Evolutionary conservation across 2,113 vertebrate species (phyloP).

Genomic region (Dipodomys ordii): DNA sequence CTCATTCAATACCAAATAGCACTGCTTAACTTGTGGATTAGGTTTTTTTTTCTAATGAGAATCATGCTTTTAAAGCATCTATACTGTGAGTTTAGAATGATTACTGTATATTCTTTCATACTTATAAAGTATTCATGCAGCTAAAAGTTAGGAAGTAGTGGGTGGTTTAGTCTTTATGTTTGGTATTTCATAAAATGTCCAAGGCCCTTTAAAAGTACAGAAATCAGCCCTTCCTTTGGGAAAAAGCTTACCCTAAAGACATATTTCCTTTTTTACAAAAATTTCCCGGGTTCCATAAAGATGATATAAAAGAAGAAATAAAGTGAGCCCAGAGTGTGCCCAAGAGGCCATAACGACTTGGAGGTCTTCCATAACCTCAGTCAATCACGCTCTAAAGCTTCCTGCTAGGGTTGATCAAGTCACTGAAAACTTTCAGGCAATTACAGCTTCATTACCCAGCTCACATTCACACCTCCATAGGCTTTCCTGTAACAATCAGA

Average conservation of each 20-base stretch:
- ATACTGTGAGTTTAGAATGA: not conserved
- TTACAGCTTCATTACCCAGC: not conserved
- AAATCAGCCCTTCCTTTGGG: constrained; percentile 22
- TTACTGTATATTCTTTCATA: not conserved
- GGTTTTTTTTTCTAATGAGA: not conserved
- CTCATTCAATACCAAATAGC: not conserved
- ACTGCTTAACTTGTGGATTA: not conserved
- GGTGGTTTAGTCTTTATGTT: not conserved
- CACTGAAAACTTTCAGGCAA: constrained; percentile 33
- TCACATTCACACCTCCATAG: constrained; percentile 47
- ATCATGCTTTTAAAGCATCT: not conserved
- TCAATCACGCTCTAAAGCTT: constrained; percentile 57
- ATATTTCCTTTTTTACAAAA: not conserved
- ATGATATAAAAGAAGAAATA: constrained; percentile 65
- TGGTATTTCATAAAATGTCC: constrained; percentile 37
- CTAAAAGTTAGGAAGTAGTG: not conserved
- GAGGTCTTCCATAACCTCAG: constrained; percentile 39
- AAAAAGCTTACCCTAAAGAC: constrained; percentile 11
- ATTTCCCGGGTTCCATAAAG: constrained; percentile 19
- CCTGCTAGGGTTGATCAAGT: constrained; percentile 45
- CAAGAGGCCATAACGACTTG: not conserved
- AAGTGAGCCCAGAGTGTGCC: constrained; percentile 12
- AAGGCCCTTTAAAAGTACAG: constrained; percentile 54
- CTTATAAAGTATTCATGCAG: constrained; percentile 8
- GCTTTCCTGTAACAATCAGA: constrained; percentile 35